Conservation (phyloP, 2,888 invertebrate species). For the Tridacna crocea region DNA sequence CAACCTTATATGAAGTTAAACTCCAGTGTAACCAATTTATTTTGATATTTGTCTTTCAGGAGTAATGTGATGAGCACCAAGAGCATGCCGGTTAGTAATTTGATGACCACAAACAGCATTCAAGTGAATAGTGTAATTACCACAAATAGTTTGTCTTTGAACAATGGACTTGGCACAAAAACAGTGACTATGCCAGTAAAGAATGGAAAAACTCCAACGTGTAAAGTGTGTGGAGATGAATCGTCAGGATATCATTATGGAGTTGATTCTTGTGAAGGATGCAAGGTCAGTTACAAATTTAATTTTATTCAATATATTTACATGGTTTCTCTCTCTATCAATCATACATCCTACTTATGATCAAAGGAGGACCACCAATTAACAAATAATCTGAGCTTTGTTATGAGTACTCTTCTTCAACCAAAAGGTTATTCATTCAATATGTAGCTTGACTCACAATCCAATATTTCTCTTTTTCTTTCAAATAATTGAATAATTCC, state of each 20-base stretch:
- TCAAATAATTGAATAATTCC: too few species aligned
- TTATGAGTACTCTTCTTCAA: too few species aligned
- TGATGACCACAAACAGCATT: slow-evolving; percentile 18
- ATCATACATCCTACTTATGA: neutral
- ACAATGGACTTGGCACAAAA: slow-evolving; percentile 3
- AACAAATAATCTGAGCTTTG: too few species aligned
- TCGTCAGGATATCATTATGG: slow-evolving; percentile 83
- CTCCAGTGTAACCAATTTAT: too few species aligned
- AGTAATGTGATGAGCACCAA: slow-evolving; percentile 35
- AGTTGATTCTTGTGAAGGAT: slow-evolving; percentile 83
- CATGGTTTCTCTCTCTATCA: too few species aligned
- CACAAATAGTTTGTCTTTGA: slow-evolving; percentile 17
- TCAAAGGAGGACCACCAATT: too few species aligned
- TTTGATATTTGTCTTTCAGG: slow-evolving; percentile 32
- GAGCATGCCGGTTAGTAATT: slow-evolving; percentile 40
- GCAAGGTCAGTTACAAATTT: slow-evolving; percentile 77
- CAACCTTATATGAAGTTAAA: too few species aligned
- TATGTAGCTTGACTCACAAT: too few species aligned
- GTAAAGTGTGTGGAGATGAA: slow-evolving; percentile 83
- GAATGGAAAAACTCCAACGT: slow-evolving; percentile 76
- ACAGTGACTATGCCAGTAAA: slow-evolving; percentile 48
- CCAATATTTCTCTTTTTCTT: too few species aligned
- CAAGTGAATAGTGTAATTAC: slow-evolving; percentile 20
- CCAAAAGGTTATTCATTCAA: too few species aligned
- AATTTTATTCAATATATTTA: too few species aligned